These are phyloP conservation scores for Notothenia rossii DNA, from an alignment of 2,113 vertebrate species.

Conservation along the genomic window DNA sequence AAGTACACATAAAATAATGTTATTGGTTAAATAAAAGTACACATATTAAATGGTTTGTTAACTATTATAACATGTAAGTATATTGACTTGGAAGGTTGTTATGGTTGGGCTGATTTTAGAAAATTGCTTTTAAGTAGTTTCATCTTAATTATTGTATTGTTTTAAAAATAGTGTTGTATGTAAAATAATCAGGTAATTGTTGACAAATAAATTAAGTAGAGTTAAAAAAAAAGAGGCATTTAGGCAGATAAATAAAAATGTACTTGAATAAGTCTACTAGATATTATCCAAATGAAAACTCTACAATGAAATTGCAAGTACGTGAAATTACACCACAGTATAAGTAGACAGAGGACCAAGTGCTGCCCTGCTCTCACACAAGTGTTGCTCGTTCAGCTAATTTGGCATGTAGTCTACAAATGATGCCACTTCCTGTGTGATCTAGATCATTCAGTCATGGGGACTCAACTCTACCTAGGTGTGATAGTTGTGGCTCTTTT, in stretches of 20 bases:
- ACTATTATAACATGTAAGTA: background rate
- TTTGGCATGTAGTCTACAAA: slow-evolving; percentile 50
- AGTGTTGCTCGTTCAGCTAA: slow-evolving; percentile 62
- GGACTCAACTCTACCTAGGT: slow-evolving; percentile 28
- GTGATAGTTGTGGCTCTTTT: slow-evolving; percentile 41
- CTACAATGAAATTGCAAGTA: background rate
- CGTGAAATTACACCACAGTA: background rate
- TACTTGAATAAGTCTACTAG: background rate
- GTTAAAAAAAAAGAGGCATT: background rate
- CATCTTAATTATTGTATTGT: background rate
- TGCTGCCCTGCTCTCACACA: slow-evolving; percentile 30
- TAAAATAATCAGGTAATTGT: background rate
- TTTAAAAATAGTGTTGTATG: background rate
- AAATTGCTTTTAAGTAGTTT: background rate
- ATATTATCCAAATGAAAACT: background rate
- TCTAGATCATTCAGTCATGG: slow-evolving; percentile 46
- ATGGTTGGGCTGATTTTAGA: background rate
- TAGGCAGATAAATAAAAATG: background rate
- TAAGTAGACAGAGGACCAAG: background rate
- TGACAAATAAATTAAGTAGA: background rate
- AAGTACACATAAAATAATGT: background rate
- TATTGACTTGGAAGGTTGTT: background rate
- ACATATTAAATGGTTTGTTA: no score
- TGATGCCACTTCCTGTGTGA: rapidly evolving
- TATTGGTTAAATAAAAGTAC: background rate